Conservation (phyloP, 1,140 invertebrate species). For the Drosophila novamexicana region DNA sequence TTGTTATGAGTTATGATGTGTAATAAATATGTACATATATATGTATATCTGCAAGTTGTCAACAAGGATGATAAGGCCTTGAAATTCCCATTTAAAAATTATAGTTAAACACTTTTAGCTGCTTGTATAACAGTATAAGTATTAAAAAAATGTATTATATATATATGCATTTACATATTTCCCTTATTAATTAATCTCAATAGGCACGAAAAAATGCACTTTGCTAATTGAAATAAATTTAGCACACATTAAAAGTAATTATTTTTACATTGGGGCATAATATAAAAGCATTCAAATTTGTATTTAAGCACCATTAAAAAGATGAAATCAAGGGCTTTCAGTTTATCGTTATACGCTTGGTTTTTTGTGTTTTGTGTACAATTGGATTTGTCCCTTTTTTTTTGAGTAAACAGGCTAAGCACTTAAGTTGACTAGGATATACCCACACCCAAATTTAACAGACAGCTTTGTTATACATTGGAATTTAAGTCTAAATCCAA, state of each 20-base stretch:
- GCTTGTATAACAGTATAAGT: too few species aligned
- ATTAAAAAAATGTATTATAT: too few species aligned
- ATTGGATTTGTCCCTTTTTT: conserved; percentile 14
- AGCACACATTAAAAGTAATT: conserved; percentile 4
- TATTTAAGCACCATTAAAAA: conserved; percentile 18
- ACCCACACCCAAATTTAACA: not conserved
- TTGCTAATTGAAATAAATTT: conserved; percentile 42
- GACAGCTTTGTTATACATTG: not conserved
- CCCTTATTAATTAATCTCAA: too few species aligned
- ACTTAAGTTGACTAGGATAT: not conserved
- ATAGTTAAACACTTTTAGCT: too few species aligned
- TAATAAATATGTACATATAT: too few species aligned
- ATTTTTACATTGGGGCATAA: conserved; percentile 3
- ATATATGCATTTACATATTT: too few species aligned
- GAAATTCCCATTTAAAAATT: too few species aligned
- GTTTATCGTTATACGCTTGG: conserved; percentile 25
- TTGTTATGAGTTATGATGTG: not conserved
- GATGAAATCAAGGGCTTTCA: conserved; percentile 20
- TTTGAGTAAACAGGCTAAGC: not conserved
- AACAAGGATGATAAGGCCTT: too few species aligned
- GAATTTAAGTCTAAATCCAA: not conserved
- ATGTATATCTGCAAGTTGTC: too few species aligned
- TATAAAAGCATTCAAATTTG: conserved; percentile 17
- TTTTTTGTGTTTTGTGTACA: conserved; percentile 12
- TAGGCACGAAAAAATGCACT: not conserved